Base-by-base conservation (phyloP, 2,797 vertebrate genomes). In the Coracias cyanogaster region DNA sequence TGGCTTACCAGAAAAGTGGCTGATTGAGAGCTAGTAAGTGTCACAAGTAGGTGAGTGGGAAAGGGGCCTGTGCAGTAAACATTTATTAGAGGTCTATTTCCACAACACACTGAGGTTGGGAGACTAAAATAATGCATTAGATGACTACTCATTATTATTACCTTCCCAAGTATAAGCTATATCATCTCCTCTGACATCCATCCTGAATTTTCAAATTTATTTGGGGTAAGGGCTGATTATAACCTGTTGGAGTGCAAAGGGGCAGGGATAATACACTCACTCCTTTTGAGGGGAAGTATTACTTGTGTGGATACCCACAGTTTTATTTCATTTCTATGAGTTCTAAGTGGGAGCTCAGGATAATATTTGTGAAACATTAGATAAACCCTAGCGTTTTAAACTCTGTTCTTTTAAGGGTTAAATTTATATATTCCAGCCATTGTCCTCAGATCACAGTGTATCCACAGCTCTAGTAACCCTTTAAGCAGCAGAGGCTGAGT, bases 401-500 rank as follows among this genome's bases (percentile, higher is more conserved):
- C 1, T 22, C 19, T 51, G 3, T n/a, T 78, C 10, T 86, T 83
- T 52, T 37, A 65, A 72, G 13, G 8, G 17, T 67, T 87, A 61
- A 71, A 87, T 82, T 60, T 3, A 13, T 82, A 45, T 77, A 82
- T 97, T 92, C 57, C 80, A 91, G 74, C 31, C 62, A 48, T 93
- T 20, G 49, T 48, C 39, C 49, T 94, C 80, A 71, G 62, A 96
- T 28, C 29, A 57, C 80, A 94, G 76, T 74, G 67, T 62, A 93
- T 80, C 84, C 81, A n/a, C 45, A 77, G 70, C 83, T 95, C 77
- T 96, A 97, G 96, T 90, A 97, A 76, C 77, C 61, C 92, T 97
- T 93, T 72, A 86, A 94, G 72, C 58, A 97, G 86, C 83, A 95
- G 91, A 93, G 90, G 58, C 72, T 97, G 90, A 97, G 97, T 94